Conservation (phyloP, 1,140 invertebrate species). For the Harpegnathos saltator region DNA sequence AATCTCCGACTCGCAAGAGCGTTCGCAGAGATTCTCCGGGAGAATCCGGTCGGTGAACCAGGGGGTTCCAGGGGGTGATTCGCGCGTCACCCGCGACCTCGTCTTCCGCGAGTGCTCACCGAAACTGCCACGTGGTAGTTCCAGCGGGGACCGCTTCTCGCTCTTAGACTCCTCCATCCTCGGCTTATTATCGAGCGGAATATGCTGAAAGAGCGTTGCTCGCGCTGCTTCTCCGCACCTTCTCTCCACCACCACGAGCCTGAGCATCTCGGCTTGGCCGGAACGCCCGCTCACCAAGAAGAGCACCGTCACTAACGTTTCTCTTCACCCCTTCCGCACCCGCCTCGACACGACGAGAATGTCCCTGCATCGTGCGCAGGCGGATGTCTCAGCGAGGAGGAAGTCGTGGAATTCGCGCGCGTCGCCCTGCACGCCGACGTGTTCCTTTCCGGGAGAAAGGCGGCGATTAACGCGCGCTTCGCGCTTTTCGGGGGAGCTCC, state of each 20-base stretch:
- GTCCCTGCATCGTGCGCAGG: not conserved
- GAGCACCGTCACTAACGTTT: slow-evolving; percentile 31
- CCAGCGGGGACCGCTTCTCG: too few relatives aligned
- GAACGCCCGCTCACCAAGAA: not conserved
- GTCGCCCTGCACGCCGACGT: too few relatives aligned
- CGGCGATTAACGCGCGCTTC: not conserved
- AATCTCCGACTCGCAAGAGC: too few relatives aligned
- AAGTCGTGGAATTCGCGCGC: too few relatives aligned
- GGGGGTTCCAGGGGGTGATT: too few relatives aligned
- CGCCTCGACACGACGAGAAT: not conserved
- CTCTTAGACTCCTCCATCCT: too few relatives aligned
- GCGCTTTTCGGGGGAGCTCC: not conserved
- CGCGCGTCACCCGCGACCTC: too few relatives aligned
- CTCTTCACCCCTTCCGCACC: slow-evolving; percentile 42
- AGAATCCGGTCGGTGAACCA: too few relatives aligned
- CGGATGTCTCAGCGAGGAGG: not conserved
- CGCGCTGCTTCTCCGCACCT: slow-evolving; percentile 9
- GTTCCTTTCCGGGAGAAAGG: too few relatives aligned
- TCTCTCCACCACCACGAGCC: slow-evolving; percentile 13
- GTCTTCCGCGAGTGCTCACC: too few relatives aligned
- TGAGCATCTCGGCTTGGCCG: slow-evolving; percentile 15
- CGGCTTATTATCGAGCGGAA: not conserved
- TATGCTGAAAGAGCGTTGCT: slow-evolving; percentile 24
- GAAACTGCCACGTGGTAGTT: too few relatives aligned
- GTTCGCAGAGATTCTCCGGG: too few relatives aligned